phyloP scores from a whole-genome alignment of 2,888 invertebrate species.

The Harpalus rufipes region DNA sequence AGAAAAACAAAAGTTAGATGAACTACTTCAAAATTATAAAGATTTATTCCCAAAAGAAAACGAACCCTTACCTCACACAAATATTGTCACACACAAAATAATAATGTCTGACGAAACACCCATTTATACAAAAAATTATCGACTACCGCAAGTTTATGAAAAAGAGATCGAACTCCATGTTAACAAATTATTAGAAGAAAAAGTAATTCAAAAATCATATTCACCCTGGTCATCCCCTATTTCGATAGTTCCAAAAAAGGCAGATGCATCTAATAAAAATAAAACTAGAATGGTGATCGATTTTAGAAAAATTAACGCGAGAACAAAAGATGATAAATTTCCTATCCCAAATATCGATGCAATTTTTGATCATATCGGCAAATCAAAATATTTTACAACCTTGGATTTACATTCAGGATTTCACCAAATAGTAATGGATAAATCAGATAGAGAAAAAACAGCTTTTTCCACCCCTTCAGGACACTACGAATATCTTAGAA shows the following conservation, averaged over 20 bases:
- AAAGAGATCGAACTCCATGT: conserved; percentile 29
- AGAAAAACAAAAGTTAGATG: conserved; percentile 14
- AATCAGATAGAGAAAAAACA: conserved; percentile 21
- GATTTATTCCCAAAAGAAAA: conserved; percentile 12
- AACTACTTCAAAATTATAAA: conserved; percentile 11
- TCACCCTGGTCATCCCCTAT: conserved; percentile 3
- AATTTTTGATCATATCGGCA: conserved; percentile 32
- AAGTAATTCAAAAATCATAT: conserved; percentile 15
- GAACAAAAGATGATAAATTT: not conserved
- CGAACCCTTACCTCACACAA: conserved; percentile 15
- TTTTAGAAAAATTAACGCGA: conserved; percentile 31
- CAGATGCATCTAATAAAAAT: conserved; percentile 45
- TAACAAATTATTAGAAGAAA: conserved; percentile 22
- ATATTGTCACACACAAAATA: not conserved
- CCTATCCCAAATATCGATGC: conserved; percentile 48
- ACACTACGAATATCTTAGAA: conserved; percentile 10
- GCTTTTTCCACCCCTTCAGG: conserved; percentile 14
- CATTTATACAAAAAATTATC: conserved; percentile 30
- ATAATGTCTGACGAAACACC: conserved; percentile 24
- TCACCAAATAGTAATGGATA: not conserved
- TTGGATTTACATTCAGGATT: too few species aligned
- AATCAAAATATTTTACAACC: conserved; percentile 36
- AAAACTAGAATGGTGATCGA: conserved; percentile 47
- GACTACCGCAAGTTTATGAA: conserved; percentile 19
- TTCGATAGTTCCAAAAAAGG: conserved; percentile 8